Base-by-base conservation (phyloP, 1,140 invertebrate species). In the Ditylenchus dipsaci region DNA sequence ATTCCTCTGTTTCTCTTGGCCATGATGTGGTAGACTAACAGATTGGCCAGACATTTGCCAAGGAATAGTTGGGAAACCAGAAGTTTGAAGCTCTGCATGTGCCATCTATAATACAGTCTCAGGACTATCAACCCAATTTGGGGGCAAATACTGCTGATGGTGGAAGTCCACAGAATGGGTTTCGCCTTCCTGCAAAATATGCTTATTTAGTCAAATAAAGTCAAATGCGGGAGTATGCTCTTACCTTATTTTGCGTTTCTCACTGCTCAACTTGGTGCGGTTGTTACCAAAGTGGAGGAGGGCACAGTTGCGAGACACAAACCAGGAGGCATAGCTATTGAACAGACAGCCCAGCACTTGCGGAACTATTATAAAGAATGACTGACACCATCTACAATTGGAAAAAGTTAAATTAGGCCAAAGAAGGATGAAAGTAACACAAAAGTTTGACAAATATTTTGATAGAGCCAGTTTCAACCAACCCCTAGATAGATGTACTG, bases 181-280 rank as follows among this genome's bases (percentile, higher is more conserved):
- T 67, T 68, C 43, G 66, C 66, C 68, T 68, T 68, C 68, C 66
- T 68, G 33, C 33, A 68, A 68, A 67, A 29, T 19, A 15, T 19
- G 11, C 23, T 11, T 68, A 42, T 33, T 21, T 67, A n/a, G n/a
- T n/a, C n/a, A n/a, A n/a, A n/a, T 67, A 1, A 60, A 66, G 27
- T 1, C 1, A 45, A 17, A 7, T 63, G 19, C n/a, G 17, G n/a
- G 43, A 17, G 13, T 19, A 23, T 38, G 56, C 8, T 13, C 67
- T 71, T 60, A 69, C 68, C 53, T 19, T 27, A 69, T 69, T 60
- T 69, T 69, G n/a, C 68, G 11, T 23, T 71, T 61, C 45, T 71
- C 69, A 17, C 27, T 26, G 21, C 19, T 56, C 71, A 71, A 68
- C 38, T 53, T 29, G 1, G 17, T 33, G 1, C 69, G 72, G 43